These are phyloP conservation scores for Contarinia nasturtii DNA, from an alignment of 1,140 invertebrate genomes.

Conservation along the genomic window DNA sequence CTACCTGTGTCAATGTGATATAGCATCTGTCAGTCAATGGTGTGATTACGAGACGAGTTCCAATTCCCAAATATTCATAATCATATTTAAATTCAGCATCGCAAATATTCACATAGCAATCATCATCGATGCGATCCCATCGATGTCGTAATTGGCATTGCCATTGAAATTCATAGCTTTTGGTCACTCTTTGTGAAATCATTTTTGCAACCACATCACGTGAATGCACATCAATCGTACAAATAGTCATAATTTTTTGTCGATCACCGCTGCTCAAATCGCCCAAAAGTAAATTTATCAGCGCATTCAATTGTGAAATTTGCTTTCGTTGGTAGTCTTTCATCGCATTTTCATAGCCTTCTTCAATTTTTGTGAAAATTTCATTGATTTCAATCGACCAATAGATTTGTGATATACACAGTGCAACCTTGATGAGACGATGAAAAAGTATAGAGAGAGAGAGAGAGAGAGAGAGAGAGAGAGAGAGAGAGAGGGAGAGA, in stretches of 20 bases:
- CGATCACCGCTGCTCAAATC: slow-evolving; percentile 63
- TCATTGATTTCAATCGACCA: slow-evolving; percentile 85
- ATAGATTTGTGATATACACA: slow-evolving; percentile 86
- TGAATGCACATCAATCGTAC: slow-evolving; percentile 83
- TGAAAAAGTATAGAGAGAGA: too few species aligned
- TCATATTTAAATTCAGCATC: slow-evolving; percentile 79
- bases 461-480: too few species aligned
- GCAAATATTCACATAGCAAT: slow-evolving; percentile 87
- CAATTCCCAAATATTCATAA: slow-evolving; percentile 88
- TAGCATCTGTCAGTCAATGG: slow-evolving; percentile 80
- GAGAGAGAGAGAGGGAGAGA: too few species aligned
- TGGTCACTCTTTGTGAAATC: slow-evolving; percentile 63
- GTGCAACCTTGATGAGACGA: slow-evolving; percentile 34
- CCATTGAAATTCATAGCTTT: slow-evolving; percentile 71
- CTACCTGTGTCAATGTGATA: slow-evolving; percentile 74
- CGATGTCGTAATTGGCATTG: slow-evolving; percentile 76
- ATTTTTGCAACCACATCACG: slow-evolving; percentile 76
- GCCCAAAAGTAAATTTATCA: slow-evolving; percentile 64
- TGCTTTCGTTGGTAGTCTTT: slow-evolving; percentile 90
- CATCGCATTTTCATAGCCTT: slow-evolving; percentile 85
- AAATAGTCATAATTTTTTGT: slow-evolving; percentile 90
- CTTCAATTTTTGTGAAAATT: slow-evolving; percentile 71
- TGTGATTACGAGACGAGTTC: slow-evolving; percentile 69
- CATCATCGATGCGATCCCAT: slow-evolving; percentile 61
- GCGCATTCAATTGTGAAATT: slow-evolving; percentile 56